Percentiles rank a stretch among this genome's conserved stretches.
These are phyloP conservation scores for Lipophrys pholis DNA, from an alignment of 2,113 vertebrate genomes.

Conservation along the genomic window DNA sequence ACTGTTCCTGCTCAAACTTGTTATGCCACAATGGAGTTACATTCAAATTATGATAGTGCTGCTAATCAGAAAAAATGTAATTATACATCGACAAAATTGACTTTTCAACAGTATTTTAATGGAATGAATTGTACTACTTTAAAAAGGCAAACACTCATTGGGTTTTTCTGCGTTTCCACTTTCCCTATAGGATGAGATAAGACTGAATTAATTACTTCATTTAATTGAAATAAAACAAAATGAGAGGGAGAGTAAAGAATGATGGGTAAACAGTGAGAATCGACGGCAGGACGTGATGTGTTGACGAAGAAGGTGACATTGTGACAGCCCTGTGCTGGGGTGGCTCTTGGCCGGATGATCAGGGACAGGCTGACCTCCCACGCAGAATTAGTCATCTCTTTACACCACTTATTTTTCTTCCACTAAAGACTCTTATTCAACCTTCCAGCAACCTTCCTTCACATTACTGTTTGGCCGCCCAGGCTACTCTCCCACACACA, in stretches of 20 bases:
- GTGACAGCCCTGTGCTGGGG: slow-evolving; percentile 64
- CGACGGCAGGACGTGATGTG: slow-evolving; percentile 29
- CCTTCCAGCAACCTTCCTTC: slow-evolving; percentile 68
- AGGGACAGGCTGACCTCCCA: slow-evolving; percentile 83
- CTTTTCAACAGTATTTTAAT: not conserved
- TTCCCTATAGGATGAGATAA: too few species aligned
- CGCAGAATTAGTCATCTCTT: slow-evolving; percentile 83
- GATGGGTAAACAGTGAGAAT: slow-evolving; percentile 11
- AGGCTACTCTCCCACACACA: slow-evolving; percentile 32
- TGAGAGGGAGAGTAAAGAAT: not conserved
- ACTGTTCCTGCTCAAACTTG: not conserved
- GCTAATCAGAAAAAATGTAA: not conserved
- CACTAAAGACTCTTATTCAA: slow-evolving; percentile 72
- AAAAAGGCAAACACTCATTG: not conserved
- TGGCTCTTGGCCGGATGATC: slow-evolving; percentile 74
- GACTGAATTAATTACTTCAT: too few species aligned
- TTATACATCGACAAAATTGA: not conserved
- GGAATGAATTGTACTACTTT: not conserved
- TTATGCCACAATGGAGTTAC: not conserved
- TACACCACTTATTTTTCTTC: slow-evolving; percentile 73
- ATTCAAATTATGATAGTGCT: not conserved
- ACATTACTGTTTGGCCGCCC: slow-evolving; percentile 41
- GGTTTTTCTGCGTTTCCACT: too few species aligned
- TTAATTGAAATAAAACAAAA: too few species aligned
- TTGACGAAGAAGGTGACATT: slow-evolving; percentile 54